Conservation (phyloP, 1,140 invertebrate genomes). For the Drosophila sp. region DNA sequence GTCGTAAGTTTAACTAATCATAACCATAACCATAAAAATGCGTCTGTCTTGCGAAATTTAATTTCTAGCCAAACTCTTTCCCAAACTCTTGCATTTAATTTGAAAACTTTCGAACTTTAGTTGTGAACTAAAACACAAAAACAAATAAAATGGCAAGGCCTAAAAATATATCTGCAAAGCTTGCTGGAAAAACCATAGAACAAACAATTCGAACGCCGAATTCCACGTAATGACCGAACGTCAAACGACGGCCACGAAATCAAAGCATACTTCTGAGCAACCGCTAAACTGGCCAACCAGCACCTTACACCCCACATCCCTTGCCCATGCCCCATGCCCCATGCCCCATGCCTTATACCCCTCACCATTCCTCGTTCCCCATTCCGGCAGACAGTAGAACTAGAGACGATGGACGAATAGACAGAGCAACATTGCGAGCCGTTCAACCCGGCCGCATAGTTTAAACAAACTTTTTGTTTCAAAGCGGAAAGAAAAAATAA, state of each 20-base stretch:
- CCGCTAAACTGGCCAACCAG: constrained; percentile 63
- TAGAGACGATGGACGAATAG: constrained; percentile 25
- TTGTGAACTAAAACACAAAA: background rate
- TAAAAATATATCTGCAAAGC: constrained; percentile 25
- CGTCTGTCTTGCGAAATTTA: background rate
- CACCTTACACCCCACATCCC: too few relatives aligned
- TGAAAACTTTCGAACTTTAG: constrained; percentile 59
- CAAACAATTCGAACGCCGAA: constrained; percentile 76
- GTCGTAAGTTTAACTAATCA: constrained; percentile 16
- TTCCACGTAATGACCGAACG: constrained; percentile 65
- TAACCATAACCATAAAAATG: constrained; percentile 32
- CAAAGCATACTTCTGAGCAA: constrained; percentile 74
- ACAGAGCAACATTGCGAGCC: constrained; percentile 27
- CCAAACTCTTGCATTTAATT: constrained; percentile 65
- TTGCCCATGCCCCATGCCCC: too few relatives aligned
- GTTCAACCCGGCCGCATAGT: constrained; percentile 64
- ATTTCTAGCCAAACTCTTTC: constrained; percentile 28
- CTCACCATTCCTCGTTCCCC: background rate
- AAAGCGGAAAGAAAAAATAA: constrained; percentile 51
- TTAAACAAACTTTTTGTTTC: constrained; percentile 77
- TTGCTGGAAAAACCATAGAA: constrained; percentile 40
- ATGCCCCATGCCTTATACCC: too few relatives aligned
- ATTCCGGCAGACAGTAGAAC: constrained; percentile 2
- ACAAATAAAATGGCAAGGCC: constrained; percentile 6
- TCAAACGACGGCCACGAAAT: constrained; percentile 58